Conservation (phyloP, 1,140 invertebrate species). For the Halesus radiatus region DNA sequence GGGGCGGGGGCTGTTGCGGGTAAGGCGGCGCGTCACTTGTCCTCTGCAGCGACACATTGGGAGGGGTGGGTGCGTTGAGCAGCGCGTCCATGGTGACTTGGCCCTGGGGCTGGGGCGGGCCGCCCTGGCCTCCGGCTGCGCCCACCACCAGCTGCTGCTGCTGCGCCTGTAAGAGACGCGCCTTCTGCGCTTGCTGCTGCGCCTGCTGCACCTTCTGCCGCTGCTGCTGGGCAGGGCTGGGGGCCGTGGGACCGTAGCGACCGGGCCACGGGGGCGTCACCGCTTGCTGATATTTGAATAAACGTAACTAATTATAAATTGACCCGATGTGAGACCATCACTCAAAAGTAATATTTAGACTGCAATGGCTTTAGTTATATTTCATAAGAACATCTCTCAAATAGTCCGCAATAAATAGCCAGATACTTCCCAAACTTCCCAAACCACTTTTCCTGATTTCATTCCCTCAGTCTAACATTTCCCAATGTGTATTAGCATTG, state of each 20-base stretch:
- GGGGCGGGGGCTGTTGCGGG: conserved; percentile 50
- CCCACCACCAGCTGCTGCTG: conserved; percentile 79
- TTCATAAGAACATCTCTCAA: too few relatives aligned
- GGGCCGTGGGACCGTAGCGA: conserved; percentile 61
- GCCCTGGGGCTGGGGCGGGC: conserved; percentile 71
- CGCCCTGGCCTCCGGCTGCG: conserved; percentile 63
- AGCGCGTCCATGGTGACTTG: conserved; percentile 75
- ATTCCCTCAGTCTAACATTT: too few relatives aligned
- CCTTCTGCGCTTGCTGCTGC: conserved; percentile 65
- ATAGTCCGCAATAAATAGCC: too few relatives aligned
- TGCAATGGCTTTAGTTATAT: too few relatives aligned
- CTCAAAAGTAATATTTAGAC: too few relatives aligned
- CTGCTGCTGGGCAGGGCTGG: conserved; percentile 75
- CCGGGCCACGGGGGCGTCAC: conserved; percentile 12
- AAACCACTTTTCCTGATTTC: too few relatives aligned
- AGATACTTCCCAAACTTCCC: too few relatives aligned
- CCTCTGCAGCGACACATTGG: conserved; percentile 82
- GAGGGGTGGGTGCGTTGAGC: conserved; percentile 84
- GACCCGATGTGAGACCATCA: too few relatives aligned
- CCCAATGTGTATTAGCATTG: too few relatives aligned
- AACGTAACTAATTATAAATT: too few relatives aligned
- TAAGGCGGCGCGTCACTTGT: conserved; percentile 78
- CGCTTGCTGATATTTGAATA: conserved; percentile 62
- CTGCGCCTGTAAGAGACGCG: conserved; percentile 77
- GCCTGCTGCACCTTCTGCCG: conserved; percentile 63